Evolutionary conservation across 2,113 vertebrate species (phyloP).

Genomic region (Labeo catla): DNA sequence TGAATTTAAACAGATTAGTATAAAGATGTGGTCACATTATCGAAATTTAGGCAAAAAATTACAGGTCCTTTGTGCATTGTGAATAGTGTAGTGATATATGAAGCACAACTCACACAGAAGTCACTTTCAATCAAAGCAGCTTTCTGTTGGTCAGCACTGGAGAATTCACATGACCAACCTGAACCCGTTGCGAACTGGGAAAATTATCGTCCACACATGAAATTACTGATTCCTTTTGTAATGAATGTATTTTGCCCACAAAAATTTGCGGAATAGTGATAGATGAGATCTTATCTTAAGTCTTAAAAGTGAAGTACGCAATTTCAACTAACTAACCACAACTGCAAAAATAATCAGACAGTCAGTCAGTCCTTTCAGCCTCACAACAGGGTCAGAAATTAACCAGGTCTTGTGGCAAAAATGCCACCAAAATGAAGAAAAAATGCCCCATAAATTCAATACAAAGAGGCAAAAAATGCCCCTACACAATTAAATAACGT

Average conservation of each 20-base stretch:
- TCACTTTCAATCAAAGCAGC: background rate
- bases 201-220: background rate
- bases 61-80: background rate
- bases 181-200: background rate
- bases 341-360: background rate
- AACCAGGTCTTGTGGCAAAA: too few species aligned
- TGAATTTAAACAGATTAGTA: background rate
- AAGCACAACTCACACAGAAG: background rate
- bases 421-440: too few species aligned
- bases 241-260: background rate
- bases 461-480: too few species aligned
- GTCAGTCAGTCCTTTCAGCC: background rate
- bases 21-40: background rate
- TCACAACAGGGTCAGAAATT: background rate
- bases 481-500: too few species aligned
- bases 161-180: background rate
- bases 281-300: background rate
- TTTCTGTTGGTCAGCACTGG: background rate
- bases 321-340: background rate
- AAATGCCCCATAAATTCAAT: too few species aligned
- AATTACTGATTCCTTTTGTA: background rate
- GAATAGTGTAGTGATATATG: background rate
- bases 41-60: background rate
- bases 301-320: background rate
- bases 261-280: background rate